Evolutionary conservation across 2,797 vertebrate genomes (phyloP).

Genomic region (Acridotheres tristis): DNA sequence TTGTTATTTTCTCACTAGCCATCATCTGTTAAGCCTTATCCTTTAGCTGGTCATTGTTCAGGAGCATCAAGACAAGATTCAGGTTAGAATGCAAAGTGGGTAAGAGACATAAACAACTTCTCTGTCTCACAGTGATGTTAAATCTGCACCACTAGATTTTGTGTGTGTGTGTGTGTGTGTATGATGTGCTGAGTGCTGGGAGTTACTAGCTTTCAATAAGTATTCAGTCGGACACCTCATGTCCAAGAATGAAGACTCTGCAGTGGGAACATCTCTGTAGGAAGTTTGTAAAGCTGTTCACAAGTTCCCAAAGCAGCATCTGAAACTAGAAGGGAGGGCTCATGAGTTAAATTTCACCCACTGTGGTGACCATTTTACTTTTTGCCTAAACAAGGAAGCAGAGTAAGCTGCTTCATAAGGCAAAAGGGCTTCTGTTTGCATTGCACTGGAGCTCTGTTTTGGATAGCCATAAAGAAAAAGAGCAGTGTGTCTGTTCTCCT

Average conservation of each 20-base stretch:
- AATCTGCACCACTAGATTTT: background rate
- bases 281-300: background rate
- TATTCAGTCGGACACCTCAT: background rate
- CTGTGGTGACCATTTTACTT: background rate
- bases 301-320: background rate
- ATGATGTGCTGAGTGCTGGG: background rate
- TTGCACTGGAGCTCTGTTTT: background rate
- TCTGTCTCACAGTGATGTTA: background rate
- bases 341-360: background rate
- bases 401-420: background rate
- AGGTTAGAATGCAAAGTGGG: background rate
- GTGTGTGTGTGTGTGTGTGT: background rate
- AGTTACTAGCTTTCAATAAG: background rate
- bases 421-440: background rate
- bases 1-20: background rate
- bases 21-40: background rate
- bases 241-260: background rate
- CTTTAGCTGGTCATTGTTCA: background rate
- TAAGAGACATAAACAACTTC: background rate
- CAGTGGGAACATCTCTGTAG: background rate
- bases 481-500: background rate
- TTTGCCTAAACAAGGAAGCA: background rate
- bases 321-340: background rate
- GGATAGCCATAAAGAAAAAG: background rate
- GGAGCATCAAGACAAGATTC: background rate